Evolutionary conservation across 2,888 invertebrate species (phyloP), one percentile per base, ranked within the genome.

Genomic region (Oegoconia quadripuncta): DNA sequence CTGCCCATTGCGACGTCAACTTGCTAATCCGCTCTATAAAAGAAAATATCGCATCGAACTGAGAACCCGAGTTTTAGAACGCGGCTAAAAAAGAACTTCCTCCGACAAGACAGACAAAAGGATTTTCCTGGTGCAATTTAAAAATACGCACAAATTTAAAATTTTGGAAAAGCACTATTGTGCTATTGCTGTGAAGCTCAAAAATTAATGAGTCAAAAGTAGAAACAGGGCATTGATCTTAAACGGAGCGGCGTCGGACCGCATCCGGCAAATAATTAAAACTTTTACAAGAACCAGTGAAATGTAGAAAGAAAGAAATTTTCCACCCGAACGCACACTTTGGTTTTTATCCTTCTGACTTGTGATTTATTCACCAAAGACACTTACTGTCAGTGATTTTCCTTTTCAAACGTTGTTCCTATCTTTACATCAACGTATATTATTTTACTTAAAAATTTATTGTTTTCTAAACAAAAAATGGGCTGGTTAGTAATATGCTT

Each of bases 201-300:
- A 63, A 61, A 68, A 59, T 55, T 59, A 64, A 61, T 60, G 52
- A 65, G 55, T 56, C 60, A 61, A 64, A 56, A 50, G 48, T 57
- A 59, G 55, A 57, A 49, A 57, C 63, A 60, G 64, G 52, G 57
- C 69, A 71, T 74, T 73, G 71, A 72, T 74, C 70, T 65, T 55
- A 61, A 71, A 59, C 60, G 57, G 48, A 65, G 59, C 65, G 63
- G 58, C 63, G 60, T 57, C 64, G 47, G 60, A 56, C 64, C 65
- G 66, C 74, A 79, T 81, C 80, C 76, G 79, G 72, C 71, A 68
- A 80, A 80, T 80, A 82, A 83, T 82, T 82, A 82, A 80, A 82
- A 80, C 67, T 79, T 79, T 70, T 68, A 70, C 72, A 74, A 76
- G 72, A 80, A 64, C 62, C 72, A 74, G 57, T 68, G 73, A 77